Evolutionary conservation across 2,888 invertebrate species (phyloP), one percentile per base, ranked within the genome.

Genomic region (Plemyria rubiginata): DNA sequence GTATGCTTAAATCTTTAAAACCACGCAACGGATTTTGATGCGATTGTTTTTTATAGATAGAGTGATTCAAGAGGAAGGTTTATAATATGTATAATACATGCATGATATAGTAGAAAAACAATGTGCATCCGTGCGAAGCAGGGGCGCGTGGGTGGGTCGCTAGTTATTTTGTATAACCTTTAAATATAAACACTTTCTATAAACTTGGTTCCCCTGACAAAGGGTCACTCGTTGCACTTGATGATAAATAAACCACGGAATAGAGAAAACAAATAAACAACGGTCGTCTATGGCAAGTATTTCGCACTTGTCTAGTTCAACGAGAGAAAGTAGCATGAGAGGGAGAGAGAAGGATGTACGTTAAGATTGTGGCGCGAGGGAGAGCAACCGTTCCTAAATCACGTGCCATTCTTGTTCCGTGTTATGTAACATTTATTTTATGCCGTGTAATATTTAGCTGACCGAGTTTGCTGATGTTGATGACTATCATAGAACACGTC

Each of bases 381-480:
- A 57, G 65, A 60, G 45, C 40, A 22, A 9, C 0, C 41, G 9
- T 15, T 60, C 50, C 57, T 78, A 77, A 79, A 78, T 78, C 84
- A 81, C 70, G 85, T 81, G 69, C 81, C 82, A 74, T 82, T 83
- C 70, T 70, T 77, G 80, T 82, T 78, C 80, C 78, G 78, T 74
- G 72, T 76, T 74, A 69, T 64, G 60, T 72, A 72, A 75, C 59
- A 54, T 66, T 70, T 62, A 58, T 68, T 70, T 63, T 66, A 59
- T 51, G 57, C 61, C 67, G 61, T 59, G 67, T 56, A 57, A 60
- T 48, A 52, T 51, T 60, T 12, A 29, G 49, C 54, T 60, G 60
- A 60, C 65, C 65, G 45, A 65, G 58, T 72, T 72, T 49, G 12
- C 4, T 41, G 12, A 5, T 29, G n/a, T 55, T 11, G 38, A 13